These are phyloP conservation scores for Bombycilla garrulus DNA, from an alignment of 2,113 vertebrate species.

Conservation along the genomic window DNA sequence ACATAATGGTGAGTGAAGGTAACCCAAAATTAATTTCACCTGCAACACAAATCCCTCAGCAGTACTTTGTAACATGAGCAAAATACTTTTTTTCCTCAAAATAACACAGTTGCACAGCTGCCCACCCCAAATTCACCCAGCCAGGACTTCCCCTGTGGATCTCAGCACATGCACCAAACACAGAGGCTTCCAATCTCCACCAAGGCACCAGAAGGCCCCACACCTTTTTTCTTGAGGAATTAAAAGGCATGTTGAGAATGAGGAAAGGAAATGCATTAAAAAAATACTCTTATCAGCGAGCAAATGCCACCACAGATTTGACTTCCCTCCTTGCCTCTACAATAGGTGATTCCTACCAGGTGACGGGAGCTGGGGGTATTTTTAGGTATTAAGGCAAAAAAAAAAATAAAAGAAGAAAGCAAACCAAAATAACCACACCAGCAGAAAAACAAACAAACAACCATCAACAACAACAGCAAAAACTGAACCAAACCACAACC, in stretches of 20 bases:
- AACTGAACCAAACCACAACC: accelerated
- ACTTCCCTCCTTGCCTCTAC: neutral
- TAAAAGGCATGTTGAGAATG: constrained; percentile 32
- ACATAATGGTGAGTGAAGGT: accelerated
- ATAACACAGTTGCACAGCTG: neutral
- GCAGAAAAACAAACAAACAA: neutral
- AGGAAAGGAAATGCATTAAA: constrained; percentile 3
- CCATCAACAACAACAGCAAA: no score
- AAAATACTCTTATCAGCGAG: neutral
- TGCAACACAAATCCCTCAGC: neutral
- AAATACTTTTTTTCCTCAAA: neutral
- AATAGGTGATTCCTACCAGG: neutral
- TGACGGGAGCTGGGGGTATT: neutral
- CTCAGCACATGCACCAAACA: accelerated
- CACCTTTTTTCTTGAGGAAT: neutral
- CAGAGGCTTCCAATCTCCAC: neutral
- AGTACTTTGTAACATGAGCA: neutral
- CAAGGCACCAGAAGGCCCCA: neutral
- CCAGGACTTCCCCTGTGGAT: neutral
- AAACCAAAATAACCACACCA: neutral
- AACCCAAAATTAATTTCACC: neutral
- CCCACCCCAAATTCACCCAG: neutral
- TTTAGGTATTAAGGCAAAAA: neutral
- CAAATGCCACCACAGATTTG: neutral
- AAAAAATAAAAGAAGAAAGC: neutral